Evolutionary conservation across 1,140 invertebrate genomes (phyloP), one percentile per base, ranked within the genome.

Genomic region (Odontomachus brunneus): DNA sequence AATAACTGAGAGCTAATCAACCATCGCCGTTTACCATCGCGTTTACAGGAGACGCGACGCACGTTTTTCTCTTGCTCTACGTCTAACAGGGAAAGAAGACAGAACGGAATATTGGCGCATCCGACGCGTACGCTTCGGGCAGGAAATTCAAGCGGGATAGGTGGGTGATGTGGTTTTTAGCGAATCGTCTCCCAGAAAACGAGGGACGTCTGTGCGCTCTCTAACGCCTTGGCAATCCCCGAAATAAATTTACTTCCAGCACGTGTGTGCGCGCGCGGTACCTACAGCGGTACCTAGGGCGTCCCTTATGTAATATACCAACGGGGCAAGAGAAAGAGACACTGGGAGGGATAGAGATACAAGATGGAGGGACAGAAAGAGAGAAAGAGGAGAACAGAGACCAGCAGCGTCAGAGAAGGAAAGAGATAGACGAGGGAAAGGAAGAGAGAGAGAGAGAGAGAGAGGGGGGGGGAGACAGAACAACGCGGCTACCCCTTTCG

Each of bases 401-500:
- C 38, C 9, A 44, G 0, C 38, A 44, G 9, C 9, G 53, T n/a
- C n/a, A 44, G 74, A 15, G 49, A 75, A 22, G 24, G 33, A 48
- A 22, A 29, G 29, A 22, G 2, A n/a, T n/a, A n/a, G n/a, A 11
- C 9, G 53, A 44, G 74, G 4, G 49, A 75, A 22, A 24, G 33
- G 29, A 22, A 29, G 29, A 22, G 2, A n/a, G 48, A 19, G 19
- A 71, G 3, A 19, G 59, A 59, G 55, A 33, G 29, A 53, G 66
- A 60, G 55, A 29, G 59, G 51, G 51, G 38, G 66, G 5, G 67
- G 14, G 33, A 65, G 59, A 51, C 38, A 53, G 69, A 17, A 63
- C 51, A 53, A 55, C 33, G 33, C 17, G 29, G 74, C 89, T 89
- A 91, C 90, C 89, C 90, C 90, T 92, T 92, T 92, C 82, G 88